Evolutionary conservation across 1,140 invertebrate species (phyloP).

Genomic region (Acarapis woodi): DNA sequence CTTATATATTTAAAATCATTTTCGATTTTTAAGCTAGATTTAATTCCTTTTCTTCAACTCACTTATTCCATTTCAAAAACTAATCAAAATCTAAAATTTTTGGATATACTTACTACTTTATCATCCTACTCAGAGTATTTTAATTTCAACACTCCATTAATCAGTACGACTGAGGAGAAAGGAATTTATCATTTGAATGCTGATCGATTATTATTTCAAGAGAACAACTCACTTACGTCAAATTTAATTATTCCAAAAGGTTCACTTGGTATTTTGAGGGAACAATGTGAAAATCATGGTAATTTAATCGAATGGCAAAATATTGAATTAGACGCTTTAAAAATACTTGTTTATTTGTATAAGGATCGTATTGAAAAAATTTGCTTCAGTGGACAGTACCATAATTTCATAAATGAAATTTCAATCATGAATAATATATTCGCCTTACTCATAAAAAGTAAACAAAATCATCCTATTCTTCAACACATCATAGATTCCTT

Average conservation of each 20-base stretch:
- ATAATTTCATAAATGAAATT: not conserved
- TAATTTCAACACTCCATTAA: not conserved
- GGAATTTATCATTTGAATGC: not conserved
- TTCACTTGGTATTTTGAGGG: not conserved
- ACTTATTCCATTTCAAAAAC: no score
- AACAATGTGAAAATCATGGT: not conserved
- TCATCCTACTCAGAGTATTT: conserved; percentile 3
- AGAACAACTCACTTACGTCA: not conserved
- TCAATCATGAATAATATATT: not conserved
- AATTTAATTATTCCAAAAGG: conserved; percentile 4
- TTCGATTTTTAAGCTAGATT: no score
- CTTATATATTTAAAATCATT: no score
- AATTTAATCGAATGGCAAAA: conserved; percentile 5
- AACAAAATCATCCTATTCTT: not conserved
- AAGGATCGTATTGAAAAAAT: not conserved
- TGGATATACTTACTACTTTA: no score
- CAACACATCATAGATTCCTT: not conserved
- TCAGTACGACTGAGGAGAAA: not conserved
- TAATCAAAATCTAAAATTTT: no score
- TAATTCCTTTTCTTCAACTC: no score
- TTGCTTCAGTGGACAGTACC: not conserved
- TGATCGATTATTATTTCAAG: not conserved
- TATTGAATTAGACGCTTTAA: conserved; percentile 1
- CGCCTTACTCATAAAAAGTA: not conserved
- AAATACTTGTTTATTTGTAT: not conserved